Conservation (phyloP, 2,797 vertebrate genomes). For the Coccyzus lansbergi region DNA sequence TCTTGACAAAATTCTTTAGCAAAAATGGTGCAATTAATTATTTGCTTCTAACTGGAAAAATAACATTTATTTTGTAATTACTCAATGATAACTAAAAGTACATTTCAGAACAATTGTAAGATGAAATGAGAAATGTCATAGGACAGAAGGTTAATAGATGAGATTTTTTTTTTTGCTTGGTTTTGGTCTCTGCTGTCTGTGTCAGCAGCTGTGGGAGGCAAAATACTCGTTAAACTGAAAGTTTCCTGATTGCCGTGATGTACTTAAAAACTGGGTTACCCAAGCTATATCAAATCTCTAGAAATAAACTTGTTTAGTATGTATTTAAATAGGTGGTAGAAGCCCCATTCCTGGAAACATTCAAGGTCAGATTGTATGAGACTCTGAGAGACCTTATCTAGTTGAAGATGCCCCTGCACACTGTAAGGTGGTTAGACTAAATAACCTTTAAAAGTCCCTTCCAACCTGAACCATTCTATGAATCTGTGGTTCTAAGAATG, state of each 20-base stretch:
- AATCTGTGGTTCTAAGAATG: not conserved
- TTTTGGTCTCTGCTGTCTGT: not conserved
- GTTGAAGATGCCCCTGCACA: too few relatives aligned
- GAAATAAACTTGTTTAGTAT: not conserved
- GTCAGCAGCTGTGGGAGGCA: not conserved
- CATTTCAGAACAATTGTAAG: constrained; percentile 12
- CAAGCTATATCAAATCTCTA: not conserved
- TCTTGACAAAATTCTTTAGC: not conserved
- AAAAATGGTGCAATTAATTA: not conserved
- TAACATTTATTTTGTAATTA: constrained; percentile 14
- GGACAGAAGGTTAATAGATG: not conserved
- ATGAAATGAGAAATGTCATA: not conserved
- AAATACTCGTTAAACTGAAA: not conserved
- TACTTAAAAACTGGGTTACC: not conserved
- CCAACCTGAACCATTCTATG: too few relatives aligned
- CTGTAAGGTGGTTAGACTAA: too few relatives aligned
- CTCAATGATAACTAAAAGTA: not conserved
- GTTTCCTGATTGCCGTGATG: not conserved
- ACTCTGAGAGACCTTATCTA: too few relatives aligned
- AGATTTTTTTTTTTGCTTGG: fast-evolving
- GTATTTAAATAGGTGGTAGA: too few relatives aligned
- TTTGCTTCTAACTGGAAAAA: constrained; percentile 12
- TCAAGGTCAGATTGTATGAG: too few relatives aligned
- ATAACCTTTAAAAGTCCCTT: too few relatives aligned
- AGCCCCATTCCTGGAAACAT: too few relatives aligned